phyloP scores from a whole-genome alignment of 2,888 invertebrate species.

The Scaptomyza parva region DNA sequence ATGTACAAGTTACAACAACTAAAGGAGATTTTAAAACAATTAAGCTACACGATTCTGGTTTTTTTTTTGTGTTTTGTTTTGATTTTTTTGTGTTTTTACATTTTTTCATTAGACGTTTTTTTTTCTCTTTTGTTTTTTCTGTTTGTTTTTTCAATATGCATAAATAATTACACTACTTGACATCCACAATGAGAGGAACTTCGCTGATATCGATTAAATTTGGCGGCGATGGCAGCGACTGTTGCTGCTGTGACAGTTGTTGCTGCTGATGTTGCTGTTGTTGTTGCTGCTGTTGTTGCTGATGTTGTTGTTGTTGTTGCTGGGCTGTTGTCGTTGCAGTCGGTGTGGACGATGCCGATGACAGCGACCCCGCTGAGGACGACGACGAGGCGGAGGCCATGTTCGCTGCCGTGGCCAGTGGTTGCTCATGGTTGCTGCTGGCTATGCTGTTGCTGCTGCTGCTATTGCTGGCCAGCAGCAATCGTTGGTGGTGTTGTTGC shows the following conservation, averaged over 20 bases:
- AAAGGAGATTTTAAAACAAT: constrained; percentile 67
- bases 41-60: constrained; percentile 64
- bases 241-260: constrained; percentile 60
- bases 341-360: constrained; percentile 76
- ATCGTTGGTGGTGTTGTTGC: constrained; percentile 83
- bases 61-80: constrained; percentile 27
- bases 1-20: constrained; percentile 76
- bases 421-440: constrained; percentile 37
- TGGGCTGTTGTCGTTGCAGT: constrained; percentile 57
- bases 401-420: constrained; percentile 49
- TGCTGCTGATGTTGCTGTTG: constrained; percentile 52
- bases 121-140: constrained; percentile 37
- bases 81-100: constrained; percentile 52
- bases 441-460: constrained; percentile 41
- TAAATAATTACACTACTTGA: constrained; percentile 83
- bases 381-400: constrained; percentile 61
- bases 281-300: constrained; percentile 48
- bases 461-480: constrained; percentile 71
- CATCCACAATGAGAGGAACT: constrained; percentile 85
- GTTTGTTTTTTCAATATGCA: constrained; percentile 59
- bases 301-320: constrained; percentile 47
- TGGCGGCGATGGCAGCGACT: constrained; percentile 81
- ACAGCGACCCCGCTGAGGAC: constrained; percentile 67
- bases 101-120: constrained; percentile 53
- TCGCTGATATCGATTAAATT: constrained; percentile 85